These are phyloP conservation scores for Drosophila sulfurigaster DNA, from an alignment of 1,140 invertebrate genomes.

Conservation along the genomic window DNA sequence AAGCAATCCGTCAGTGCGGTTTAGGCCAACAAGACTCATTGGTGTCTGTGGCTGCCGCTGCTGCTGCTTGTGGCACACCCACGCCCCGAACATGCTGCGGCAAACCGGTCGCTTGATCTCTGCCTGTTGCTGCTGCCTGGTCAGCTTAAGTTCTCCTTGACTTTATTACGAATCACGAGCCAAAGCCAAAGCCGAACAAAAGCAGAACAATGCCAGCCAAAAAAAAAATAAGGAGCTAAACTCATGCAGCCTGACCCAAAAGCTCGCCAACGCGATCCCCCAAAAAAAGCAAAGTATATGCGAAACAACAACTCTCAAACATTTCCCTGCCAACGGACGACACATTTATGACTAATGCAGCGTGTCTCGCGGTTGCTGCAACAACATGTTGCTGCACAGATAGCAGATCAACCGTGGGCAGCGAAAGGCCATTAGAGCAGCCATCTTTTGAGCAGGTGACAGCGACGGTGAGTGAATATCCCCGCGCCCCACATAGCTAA, in stretches of 20 bases:
- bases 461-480: slow-evolving; percentile 20
- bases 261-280: slow-evolving; percentile 62
- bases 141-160: slow-evolving; percentile 72
- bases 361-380: slow-evolving; percentile 20
- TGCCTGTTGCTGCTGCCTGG: not conserved
- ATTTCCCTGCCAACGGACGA: slow-evolving; percentile 34
- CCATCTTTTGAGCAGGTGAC: slow-evolving; percentile 49
- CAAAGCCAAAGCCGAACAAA: slow-evolving; percentile 53
- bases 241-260: slow-evolving; percentile 64
- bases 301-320: not conserved
- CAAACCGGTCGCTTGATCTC: slow-evolving; percentile 52
- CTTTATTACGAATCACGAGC: slow-evolving; percentile 80
- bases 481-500: slow-evolving; percentile 14
- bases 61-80: slow-evolving; percentile 39
- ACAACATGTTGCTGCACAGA: slow-evolving; percentile 58
- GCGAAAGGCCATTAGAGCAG: slow-evolving; percentile 52
- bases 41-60: slow-evolving; percentile 34
- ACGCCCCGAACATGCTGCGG: slow-evolving; percentile 34
- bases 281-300: not conserved
- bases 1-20: slow-evolving; percentile 80
- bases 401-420: slow-evolving; percentile 37
- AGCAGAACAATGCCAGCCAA: slow-evolving; percentile 72
- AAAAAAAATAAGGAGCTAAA: slow-evolving; percentile 60
- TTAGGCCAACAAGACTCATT: slow-evolving; percentile 71
- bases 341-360: slow-evolving; percentile 74